Base-by-base conservation (phyloP, 2,113 vertebrate species). In the Osmerus eperlanus region DNA sequence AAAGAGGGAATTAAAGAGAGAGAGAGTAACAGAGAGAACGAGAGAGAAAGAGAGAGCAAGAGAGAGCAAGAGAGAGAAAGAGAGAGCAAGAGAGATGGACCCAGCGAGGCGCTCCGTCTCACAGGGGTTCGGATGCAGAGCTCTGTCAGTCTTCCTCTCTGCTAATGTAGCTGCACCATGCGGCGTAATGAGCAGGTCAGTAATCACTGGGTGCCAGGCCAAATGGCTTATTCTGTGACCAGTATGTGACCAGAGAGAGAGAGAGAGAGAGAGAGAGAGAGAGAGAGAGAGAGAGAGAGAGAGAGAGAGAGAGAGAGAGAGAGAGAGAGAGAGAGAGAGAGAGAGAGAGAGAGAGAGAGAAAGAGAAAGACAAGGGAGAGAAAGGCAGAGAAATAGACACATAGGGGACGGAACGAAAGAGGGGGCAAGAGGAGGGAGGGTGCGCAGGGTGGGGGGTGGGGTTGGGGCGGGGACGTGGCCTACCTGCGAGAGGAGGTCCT, bases 401-500 rank as follows among this genome's bases (percentile, higher is more conserved):
- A 18, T 28, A 28, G 25, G 65, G 16, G 64, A 52, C 5, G 18
- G n/a, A n/a, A 36, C 18, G 13, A 29, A 15, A 63, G 28, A 59
- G 16, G 51, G 13, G 14, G 47, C 3, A 65, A 25, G 3, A 11
- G 51, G 28, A n/a, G 64, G 29, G 58, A 23, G 19, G 4, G n/a
- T 15, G 28, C 6, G 28, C 36, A 55, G 4, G 14, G 16, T 3
- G 11, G 15, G 6, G 18, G 8, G 21, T 15, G 47, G 25, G 73
- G n/a, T 28, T 18, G 59, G 15, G 13, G 52, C n/a, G 60, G 60
- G 54, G 52, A 13, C 62, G 56, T 19, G 7, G 51, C 84, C 78
- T 93, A 99, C 97, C 96, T 96, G 93, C 1, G 94, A 76, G 81
- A 96, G 95, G 86, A 95, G 92, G 90, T 96, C 96, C 81, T 95